Base-by-base conservation (phyloP, 2,113 vertebrate genomes). In the Nerophis lumbriciformis region DNA sequence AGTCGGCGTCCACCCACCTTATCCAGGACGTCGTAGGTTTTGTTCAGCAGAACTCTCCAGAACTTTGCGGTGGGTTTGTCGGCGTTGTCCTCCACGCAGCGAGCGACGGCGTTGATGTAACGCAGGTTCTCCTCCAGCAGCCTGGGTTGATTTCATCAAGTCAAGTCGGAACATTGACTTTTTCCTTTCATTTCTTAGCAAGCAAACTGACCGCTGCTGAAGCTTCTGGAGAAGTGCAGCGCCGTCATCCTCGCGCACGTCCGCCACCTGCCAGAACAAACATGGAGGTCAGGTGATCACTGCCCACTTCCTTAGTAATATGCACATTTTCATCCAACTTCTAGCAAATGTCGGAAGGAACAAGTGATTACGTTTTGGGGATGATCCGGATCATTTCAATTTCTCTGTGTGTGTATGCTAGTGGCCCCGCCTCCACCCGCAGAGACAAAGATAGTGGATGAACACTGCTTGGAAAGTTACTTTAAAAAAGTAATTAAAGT, bases 41-140 rank as follows among this genome's bases (percentile, higher is more conserved):
- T 98, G 54, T 90, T 96, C 37, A 99, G 93, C 50, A 98, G 91
- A 11, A 92, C 94, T 48, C 95, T 92, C 97, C 97, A 98, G 66
- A 97, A 99, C 85, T 95, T 98, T 37, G 90, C 93, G 0, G 93
- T 96, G 38, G 92, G 88, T 65, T 91, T 91, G 77, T 97, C 91
- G 0, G 89, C 75, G 0, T 95, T 95, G 59, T 85, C 87, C 87
- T 99, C 95, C 63, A 94, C 80, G 0, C 93, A 93, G 48, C 80
- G 91, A 3, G 96, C 94, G 5, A 97, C 91, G 0, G 80, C 77
- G 49, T 93, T 93, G 59, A 98, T 93, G 75, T 94, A 96, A 3
- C 77, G 80, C 37, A 99, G 92, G 65, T 93, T 86, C 1, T 93
- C 90, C 87, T 96, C 95, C 66, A 99, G 65, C 12, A 99, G 83